Evolutionary conservation across 2,888 invertebrate genomes (phyloP).

Genomic region (Oscheius onirici): DNA sequence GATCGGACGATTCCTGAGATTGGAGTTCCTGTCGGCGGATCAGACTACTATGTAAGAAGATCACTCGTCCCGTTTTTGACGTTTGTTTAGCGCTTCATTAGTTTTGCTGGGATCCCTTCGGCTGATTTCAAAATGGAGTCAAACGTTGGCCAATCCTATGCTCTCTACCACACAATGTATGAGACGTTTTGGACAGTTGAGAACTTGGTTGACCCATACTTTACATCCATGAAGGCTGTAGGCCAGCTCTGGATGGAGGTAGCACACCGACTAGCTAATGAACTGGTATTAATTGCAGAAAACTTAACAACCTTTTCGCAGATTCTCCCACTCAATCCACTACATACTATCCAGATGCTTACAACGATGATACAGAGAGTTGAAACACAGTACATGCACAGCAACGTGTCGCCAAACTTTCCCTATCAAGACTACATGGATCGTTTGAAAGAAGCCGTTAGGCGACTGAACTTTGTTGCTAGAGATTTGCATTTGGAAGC

Average conservation of each 20-base stretch:
- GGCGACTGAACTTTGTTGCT: constrained; percentile 28
- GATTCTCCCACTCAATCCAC: constrained; percentile 49
- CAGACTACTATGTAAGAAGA: constrained; percentile 46
- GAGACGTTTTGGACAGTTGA: constrained; percentile 52
- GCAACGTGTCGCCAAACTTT: constrained; percentile 32
- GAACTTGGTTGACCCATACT: constrained; percentile 37
- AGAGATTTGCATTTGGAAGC: constrained; percentile 27
- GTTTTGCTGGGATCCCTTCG: constrained; percentile 46
- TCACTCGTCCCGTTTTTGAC: not conserved
- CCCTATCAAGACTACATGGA: constrained; percentile 36
- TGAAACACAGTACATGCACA: constrained; percentile 32
- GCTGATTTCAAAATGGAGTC: constrained; percentile 50
- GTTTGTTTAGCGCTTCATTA: constrained; percentile 43
- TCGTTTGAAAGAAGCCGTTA: constrained; percentile 36
- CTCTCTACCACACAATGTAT: constrained; percentile 56
- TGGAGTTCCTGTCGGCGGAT: constrained; percentile 44
- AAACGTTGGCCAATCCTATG: constrained; percentile 42
- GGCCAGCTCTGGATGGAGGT: constrained; percentile 46
- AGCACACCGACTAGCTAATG: constrained; percentile 43
- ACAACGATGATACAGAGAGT: constrained; percentile 28
- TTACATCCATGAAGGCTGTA: constrained; percentile 33
- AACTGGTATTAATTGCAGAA: constrained; percentile 26
- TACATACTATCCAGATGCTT: constrained; percentile 41
- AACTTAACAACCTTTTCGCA: not conserved
- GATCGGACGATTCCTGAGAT: constrained; percentile 49